Evolutionary conservation across 2,888 invertebrate species (phyloP).

Genomic region (Tetramorium bicarinatum): DNA sequence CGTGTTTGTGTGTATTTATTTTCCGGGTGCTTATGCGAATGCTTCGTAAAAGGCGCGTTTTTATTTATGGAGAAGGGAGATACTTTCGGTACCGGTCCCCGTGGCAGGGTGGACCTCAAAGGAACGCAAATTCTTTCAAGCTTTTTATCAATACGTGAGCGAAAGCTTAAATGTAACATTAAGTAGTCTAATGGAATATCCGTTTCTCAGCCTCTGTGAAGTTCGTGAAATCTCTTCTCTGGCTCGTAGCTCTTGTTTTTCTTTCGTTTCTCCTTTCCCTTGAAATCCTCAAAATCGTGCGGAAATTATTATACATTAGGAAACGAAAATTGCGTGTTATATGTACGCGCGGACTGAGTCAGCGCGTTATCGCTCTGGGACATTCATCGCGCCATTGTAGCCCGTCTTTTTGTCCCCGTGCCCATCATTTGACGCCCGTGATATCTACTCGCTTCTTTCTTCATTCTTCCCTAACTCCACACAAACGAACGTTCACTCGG

Average conservation of each 20-base stretch:
- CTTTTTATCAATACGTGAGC: conserved; percentile 29
- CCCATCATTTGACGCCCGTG: conserved; percentile 36
- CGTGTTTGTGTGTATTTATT: conserved; percentile 26
- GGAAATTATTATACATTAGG: conserved; percentile 5
- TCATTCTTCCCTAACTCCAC: conserved; percentile 34
- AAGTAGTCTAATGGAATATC: conserved; percentile 12
- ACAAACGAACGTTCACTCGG: conserved; percentile 51
- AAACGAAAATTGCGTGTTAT: conserved; percentile 20
- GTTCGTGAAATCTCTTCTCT: background rate
- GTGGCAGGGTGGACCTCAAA: conserved; percentile 19
- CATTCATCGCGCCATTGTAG: conserved; percentile 32
- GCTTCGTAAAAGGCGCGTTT: conserved; percentile 12
- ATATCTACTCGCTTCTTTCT: conserved; percentile 41
- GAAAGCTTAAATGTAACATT: conserved; percentile 8
- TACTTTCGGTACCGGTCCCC: background rate
- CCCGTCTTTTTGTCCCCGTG: conserved; percentile 19
- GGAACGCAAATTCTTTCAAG: conserved; percentile 34
- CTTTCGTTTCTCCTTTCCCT: background rate
- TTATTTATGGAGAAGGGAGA: conserved; percentile 38
- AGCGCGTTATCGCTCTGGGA: conserved; percentile 19
- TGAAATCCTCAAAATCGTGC: background rate
- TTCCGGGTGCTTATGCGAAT: conserved; percentile 21
- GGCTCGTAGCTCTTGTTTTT: background rate
- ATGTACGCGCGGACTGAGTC: background rate
- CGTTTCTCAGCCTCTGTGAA: background rate